phyloP scores from a whole-genome alignment of 2,113 vertebrate genomes.

The Pelusios castaneus region DNA sequence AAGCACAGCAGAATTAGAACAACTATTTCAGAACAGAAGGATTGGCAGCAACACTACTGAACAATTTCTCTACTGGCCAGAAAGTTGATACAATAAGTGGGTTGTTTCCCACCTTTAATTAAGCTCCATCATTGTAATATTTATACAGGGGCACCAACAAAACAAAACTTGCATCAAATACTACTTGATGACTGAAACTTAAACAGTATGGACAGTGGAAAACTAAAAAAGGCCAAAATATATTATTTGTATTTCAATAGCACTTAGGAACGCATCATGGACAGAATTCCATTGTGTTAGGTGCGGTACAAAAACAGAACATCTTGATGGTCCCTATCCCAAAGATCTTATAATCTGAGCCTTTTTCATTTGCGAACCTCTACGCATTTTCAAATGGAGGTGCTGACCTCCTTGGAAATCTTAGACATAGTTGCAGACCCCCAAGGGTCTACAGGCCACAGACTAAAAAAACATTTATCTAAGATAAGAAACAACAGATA shows the following conservation, averaged over 20 bases:
- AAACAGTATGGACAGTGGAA: not conserved
- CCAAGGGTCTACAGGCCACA: no score
- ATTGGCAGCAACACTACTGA: slow-evolving; percentile 22
- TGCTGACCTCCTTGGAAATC: no score
- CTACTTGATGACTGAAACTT: not conserved
- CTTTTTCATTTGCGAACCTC: no score
- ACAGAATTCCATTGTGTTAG: not conserved
- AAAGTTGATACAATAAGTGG: slow-evolving; percentile 13
- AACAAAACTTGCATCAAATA: not conserved
- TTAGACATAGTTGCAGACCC: no score
- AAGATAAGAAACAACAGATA: not conserved
- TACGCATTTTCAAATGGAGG: no score
- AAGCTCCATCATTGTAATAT: not conserved
- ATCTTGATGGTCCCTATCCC: not conserved
- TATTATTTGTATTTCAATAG: not conserved
- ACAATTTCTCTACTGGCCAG: slow-evolving; percentile 19
- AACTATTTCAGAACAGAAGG: slow-evolving; percentile 30
- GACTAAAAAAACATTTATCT: no score
- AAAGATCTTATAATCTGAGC: no score
- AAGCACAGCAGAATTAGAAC: slow-evolving; percentile 32
- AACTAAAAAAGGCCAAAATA: not conserved
- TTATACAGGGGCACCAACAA: not conserved
- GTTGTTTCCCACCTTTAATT: slow-evolving; percentile 42
- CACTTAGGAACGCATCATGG: not conserved
- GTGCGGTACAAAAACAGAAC: not conserved